A percentile compares a stretch with the other conserved stretches of the same genome.
Evolutionary conservation across 1,140 invertebrate species (phyloP).

Genomic region (Neomicropteryx cornuta): DNA sequence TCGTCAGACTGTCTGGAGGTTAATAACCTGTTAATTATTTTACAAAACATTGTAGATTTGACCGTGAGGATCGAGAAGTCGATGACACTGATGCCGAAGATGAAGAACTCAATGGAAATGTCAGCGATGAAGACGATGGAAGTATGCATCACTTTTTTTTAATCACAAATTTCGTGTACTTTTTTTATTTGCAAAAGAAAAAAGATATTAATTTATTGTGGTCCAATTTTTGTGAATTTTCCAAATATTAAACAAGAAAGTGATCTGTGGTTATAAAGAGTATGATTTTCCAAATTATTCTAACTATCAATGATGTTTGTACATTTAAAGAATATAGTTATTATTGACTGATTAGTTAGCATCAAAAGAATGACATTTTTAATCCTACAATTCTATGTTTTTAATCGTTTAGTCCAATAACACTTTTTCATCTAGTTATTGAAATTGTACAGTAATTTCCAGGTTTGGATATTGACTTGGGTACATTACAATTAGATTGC

Average conservation of each 20-base stretch:
- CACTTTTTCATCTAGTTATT: too few species aligned
- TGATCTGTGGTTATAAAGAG: too few species aligned
- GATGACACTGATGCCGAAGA: slow-evolving; percentile 59
- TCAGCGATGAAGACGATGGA: slow-evolving; percentile 57
- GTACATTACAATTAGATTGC: slow-evolving; percentile 29
- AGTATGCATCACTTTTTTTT: slow-evolving; percentile 7
- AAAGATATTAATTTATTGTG: slow-evolving; percentile 6
- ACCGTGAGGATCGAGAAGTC: slow-evolving; percentile 55
- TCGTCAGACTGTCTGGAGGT: neutral
- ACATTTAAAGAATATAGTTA: too few species aligned
- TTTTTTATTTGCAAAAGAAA: slow-evolving; percentile 3
- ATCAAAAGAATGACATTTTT: too few species aligned
- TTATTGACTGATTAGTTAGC: too few species aligned
- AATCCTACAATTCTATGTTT: too few species aligned
- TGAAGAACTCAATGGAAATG: slow-evolving; percentile 62
- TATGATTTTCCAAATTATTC: too few species aligned
- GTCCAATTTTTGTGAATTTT: slow-evolving; percentile 5
- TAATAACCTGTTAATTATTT: slow-evolving; percentile 1
- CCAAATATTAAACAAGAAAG: too few species aligned
- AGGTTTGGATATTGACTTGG: slow-evolving; percentile 37
- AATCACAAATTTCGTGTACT: slow-evolving; percentile 2
- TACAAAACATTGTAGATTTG: slow-evolving; percentile 41
- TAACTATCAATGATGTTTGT: too few species aligned
- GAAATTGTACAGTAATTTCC: slow-evolving; percentile 23
- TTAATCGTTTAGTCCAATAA: too few species aligned